These are phyloP conservation scores for Enteromius anoplus DNA, from an alignment of 2,797 vertebrate species.

Conservation along the genomic window DNA sequence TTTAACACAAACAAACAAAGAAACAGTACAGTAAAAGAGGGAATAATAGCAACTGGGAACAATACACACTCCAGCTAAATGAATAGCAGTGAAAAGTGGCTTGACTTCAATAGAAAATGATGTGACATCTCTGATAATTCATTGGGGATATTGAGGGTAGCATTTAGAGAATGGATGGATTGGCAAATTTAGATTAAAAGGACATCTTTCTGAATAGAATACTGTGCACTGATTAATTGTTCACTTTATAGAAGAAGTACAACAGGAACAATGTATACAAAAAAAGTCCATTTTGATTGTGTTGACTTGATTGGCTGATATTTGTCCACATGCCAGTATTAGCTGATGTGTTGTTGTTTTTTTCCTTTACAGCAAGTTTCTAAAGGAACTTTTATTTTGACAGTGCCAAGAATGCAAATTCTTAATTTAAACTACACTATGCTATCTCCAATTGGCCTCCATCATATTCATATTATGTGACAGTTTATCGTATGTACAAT, in stretches of 20 bases:
- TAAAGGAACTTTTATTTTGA: background rate
- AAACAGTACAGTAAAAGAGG: background rate
- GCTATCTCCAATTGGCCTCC: background rate
- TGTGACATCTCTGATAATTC: background rate
- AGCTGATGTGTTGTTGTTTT: background rate
- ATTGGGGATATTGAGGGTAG: background rate
- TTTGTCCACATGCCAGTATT: background rate
- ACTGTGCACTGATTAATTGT: background rate
- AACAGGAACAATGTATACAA: background rate
- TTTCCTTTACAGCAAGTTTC: background rate
- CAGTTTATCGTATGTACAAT: background rate
- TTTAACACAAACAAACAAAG: background rate
- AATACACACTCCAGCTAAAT: background rate
- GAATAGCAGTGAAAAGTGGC: background rate
- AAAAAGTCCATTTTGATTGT: background rate
- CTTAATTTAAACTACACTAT: background rate
- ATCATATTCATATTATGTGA: background rate
- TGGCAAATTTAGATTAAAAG: background rate
- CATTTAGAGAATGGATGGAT: background rate
- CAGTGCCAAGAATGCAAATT: background rate
- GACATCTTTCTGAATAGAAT: background rate
- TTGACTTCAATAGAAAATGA: slow-evolving; percentile 3
- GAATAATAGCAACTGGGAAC: background rate
- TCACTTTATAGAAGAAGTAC: background rate
- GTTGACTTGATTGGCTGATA: background rate